phyloP scores from a whole-genome alignment of 2,797 vertebrate genomes.

The Mormyrops attenuatus region DNA sequence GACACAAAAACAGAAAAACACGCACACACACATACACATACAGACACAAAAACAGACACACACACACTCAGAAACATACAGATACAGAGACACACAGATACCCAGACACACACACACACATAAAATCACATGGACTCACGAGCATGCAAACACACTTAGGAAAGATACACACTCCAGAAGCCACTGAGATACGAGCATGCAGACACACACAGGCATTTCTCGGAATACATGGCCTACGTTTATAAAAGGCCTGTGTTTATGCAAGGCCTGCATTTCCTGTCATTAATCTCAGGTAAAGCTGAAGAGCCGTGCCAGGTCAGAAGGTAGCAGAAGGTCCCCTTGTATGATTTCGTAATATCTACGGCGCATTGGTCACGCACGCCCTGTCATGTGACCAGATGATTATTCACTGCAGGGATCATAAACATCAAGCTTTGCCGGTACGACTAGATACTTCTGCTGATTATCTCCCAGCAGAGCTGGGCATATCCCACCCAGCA shows the following conservation, averaged over 20 bases:
- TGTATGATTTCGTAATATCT: neutral
- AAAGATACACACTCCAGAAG: neutral
- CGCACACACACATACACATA: neutral
- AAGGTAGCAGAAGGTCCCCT: neutral
- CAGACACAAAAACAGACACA: neutral
- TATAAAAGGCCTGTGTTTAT: neutral
- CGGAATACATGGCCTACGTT: neutral
- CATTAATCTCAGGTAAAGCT: neutral
- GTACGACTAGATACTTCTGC: neutral
- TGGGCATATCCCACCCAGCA: neutral
- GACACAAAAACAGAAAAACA: neutral
- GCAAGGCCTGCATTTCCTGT: neutral
- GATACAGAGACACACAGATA: neutral
- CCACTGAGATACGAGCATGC: neutral
- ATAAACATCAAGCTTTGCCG: neutral
- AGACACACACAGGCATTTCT: neutral
- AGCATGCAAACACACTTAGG: neutral
- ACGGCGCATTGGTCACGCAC: neutral
- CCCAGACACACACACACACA: neutral
- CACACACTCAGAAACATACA: neutral
- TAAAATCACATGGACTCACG: neutral
- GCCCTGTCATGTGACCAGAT: neutral
- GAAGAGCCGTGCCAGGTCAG: neutral
- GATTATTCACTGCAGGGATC: neutral
- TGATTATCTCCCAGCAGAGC: neutral